These are phyloP conservation scores for Steatornis caripensis DNA, from an alignment of 2,113 vertebrate species.

Conservation along the genomic window DNA sequence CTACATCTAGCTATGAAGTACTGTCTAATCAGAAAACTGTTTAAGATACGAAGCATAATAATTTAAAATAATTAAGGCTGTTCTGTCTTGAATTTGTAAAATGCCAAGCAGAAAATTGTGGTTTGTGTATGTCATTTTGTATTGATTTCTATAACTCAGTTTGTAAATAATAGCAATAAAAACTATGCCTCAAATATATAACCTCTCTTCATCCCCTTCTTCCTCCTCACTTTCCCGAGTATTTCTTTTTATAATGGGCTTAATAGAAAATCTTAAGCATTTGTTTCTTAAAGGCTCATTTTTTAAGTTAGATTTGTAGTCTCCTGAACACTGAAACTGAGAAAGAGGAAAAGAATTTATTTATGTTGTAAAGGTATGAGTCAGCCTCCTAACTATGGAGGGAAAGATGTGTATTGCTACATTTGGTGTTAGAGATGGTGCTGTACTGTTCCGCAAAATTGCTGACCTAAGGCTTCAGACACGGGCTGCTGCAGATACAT, in stretches of 20 bases:
- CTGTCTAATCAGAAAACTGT: background rate
- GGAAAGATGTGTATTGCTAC: background rate
- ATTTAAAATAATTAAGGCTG: background rate
- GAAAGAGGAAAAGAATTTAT: background rate
- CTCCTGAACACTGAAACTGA: background rate
- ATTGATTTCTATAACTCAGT: background rate
- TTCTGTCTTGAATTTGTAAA: background rate
- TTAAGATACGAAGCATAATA: background rate
- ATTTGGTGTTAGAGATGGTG: background rate
- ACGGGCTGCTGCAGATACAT: background rate
- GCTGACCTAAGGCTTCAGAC: background rate
- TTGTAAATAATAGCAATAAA: background rate
- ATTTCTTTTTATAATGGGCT: background rate
- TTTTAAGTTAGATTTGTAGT: background rate
- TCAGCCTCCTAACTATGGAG: background rate
- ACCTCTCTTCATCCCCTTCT: background rate
- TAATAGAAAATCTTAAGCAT: background rate
- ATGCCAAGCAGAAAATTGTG: background rate
- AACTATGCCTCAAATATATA: background rate
- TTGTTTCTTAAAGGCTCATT: background rate
- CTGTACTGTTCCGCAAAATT: background rate
- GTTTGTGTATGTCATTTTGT: background rate
- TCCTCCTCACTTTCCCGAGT: fast-evolving
- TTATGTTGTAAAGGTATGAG: background rate
- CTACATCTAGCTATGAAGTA: background rate